Conservation (phyloP, 2,797 vertebrate species). For the Ispidina lecontei region DNA sequence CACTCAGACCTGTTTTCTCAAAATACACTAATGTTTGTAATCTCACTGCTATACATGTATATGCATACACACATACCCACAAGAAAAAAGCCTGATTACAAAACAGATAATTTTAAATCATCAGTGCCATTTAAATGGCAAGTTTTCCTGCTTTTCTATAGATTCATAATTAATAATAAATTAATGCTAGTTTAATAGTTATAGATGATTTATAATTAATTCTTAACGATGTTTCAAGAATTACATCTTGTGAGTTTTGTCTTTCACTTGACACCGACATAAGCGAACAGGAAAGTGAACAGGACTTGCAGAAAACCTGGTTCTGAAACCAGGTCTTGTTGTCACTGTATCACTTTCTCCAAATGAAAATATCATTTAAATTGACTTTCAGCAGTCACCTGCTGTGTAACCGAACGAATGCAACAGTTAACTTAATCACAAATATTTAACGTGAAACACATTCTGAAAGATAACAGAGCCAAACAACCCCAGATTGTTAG, state of each 20-base stretch:
- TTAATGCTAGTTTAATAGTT: too few species aligned
- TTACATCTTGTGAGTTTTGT: accelerated
- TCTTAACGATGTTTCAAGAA: accelerated
- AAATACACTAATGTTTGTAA: accelerated
- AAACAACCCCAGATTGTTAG: accelerated
- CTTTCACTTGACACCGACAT: neutral
- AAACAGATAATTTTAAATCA: neutral
- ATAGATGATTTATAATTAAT: too few species aligned
- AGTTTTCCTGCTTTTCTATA: accelerated
- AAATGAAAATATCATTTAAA: accelerated
- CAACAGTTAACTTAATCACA: accelerated
- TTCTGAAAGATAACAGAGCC: accelerated
- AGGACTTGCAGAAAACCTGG: accelerated
- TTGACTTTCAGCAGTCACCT: accelerated
- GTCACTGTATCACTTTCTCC: accelerated
- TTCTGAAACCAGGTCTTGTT: accelerated
- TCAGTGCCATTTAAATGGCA: neutral
- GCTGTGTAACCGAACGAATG: accelerated
- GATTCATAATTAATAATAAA: too few species aligned
- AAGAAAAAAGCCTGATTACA: neutral
- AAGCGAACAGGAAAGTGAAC: accelerated
- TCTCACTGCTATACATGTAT: accelerated
- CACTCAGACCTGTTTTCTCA: neutral
- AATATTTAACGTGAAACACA: accelerated
- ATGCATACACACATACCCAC: neutral